Percentiles rank a stretch among this genome's conserved stretches.
Conservation (phyloP, 1,140 invertebrate species). For the Pseudomyrmex flavicornis region DNA sequence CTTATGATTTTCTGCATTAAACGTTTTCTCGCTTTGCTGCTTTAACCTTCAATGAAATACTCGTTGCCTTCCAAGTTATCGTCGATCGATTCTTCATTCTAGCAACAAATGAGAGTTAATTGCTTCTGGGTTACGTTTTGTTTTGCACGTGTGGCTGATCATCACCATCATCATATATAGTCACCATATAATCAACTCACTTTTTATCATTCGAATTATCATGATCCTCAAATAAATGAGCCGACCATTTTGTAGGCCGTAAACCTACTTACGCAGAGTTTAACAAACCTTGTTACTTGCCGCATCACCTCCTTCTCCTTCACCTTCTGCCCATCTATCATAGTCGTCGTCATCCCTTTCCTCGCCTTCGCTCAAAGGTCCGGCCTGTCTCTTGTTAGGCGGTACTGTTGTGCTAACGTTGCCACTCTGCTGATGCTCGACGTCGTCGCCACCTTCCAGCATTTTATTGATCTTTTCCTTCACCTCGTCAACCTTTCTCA, state of each 20-base stretch:
- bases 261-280: constrained; percentile 64
- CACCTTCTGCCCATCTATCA: constrained; percentile 81
- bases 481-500: constrained; percentile 87
- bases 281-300: constrained; percentile 80
- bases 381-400: constrained; percentile 85
- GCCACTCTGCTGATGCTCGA: constrained; percentile 64
- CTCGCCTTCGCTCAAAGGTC: constrained; percentile 90
- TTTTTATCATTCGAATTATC: constrained; percentile 66
- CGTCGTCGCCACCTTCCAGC: constrained; percentile 84
- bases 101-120: constrained; percentile 82
- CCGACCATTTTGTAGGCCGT: constrained; percentile 60
- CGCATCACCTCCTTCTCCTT: constrained; percentile 73
- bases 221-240: constrained; percentile 62
- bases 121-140: constrained; percentile 63
- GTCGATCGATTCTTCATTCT: constrained; percentile 75
- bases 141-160: constrained; percentile 69
- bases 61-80: constrained; percentile 79
- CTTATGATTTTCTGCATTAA: constrained; percentile 81
- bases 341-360: constrained; percentile 89
- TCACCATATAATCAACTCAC: constrained; percentile 50
- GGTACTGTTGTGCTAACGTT: constrained; percentile 63
- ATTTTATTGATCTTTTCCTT: constrained; percentile 88
- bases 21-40: constrained; percentile 81
- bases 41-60: constrained; percentile 82
- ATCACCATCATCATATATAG: constrained; percentile 69